Evolutionary conservation across 2,888 invertebrate species (phyloP).

Genomic region (Rhingia rostrata): DNA sequence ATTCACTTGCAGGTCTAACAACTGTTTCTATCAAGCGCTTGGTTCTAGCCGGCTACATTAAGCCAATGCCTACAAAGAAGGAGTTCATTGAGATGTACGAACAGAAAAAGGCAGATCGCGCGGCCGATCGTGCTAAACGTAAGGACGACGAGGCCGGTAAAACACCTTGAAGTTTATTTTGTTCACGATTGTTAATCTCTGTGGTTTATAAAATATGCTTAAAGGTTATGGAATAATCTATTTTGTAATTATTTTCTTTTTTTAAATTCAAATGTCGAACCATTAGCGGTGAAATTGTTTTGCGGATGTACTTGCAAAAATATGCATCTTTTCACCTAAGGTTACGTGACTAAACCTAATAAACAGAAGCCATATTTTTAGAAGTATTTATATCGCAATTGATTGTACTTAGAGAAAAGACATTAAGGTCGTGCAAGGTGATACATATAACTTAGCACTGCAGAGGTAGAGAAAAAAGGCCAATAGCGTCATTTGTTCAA

Average conservation of each 20-base stretch:
- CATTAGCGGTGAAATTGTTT: background rate
- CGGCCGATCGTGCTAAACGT: constrained; percentile 78
- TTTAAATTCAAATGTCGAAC: too few species aligned
- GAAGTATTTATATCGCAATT: too few species aligned
- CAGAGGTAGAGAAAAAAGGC: too few species aligned
- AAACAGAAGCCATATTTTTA: too few species aligned
- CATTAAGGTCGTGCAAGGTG: too few species aligned
- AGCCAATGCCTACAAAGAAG: constrained; percentile 89
- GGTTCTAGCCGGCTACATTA: constrained; percentile 90
- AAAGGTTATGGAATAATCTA: constrained; percentile 29
- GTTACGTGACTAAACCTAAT: constrained; percentile 10
- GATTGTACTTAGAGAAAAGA: too few species aligned
- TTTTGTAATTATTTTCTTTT: background rate
- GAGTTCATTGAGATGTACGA: constrained; percentile 86
- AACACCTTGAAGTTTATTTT: constrained; percentile 11
- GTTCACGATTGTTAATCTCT: constrained; percentile 5
- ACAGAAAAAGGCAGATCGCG: constrained; percentile 82
- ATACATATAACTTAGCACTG: too few species aligned
- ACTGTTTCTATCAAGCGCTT: constrained; percentile 92
- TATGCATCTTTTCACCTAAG: background rate
- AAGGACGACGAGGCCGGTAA: constrained; percentile 58
- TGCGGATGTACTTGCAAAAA: background rate
- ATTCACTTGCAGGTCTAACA: constrained; percentile 87
- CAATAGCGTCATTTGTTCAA: too few species aligned
- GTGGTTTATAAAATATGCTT: constrained; percentile 26